Conservation (phyloP, 2,113 vertebrate genomes). For the Climacteris rufus region DNA sequence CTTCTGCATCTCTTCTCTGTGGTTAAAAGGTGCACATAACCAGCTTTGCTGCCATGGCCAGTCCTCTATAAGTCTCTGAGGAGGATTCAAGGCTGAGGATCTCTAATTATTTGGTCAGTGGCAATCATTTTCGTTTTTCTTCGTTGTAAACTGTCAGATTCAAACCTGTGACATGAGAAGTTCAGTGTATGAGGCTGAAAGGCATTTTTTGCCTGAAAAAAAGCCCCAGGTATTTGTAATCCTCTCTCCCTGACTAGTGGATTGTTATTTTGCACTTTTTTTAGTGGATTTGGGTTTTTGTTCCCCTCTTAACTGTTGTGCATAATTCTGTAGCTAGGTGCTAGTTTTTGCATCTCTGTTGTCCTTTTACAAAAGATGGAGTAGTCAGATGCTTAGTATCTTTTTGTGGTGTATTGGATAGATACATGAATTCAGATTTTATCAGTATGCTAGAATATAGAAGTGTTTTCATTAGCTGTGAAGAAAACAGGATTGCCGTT, state of each 20-base stretch:
- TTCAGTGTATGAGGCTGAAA: background rate
- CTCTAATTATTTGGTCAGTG: background rate
- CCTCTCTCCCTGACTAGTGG: background rate
- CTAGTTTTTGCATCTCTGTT: background rate
- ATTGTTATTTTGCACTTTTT: background rate
- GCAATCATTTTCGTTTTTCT: background rate
- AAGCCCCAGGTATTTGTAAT: background rate
- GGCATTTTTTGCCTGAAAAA: background rate
- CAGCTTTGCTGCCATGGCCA: background rate
- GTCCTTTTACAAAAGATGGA: background rate
- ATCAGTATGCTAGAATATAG: background rate
- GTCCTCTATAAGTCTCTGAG: background rate
- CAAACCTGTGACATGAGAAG: background rate
- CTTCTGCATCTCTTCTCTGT: background rate
- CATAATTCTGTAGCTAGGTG: background rate
- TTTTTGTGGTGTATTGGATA: background rate
- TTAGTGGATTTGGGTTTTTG: fast-evolving
- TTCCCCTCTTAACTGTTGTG: background rate
- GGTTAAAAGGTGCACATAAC: background rate
- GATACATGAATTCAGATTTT: background rate
- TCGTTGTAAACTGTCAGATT: background rate
- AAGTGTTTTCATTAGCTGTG: background rate
- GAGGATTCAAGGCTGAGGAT: background rate
- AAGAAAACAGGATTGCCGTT: background rate
- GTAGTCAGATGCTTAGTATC: background rate